A percentile compares a stretch with the other conserved stretches of the same genome.
These are phyloP conservation scores for Trachelus troglodyta DNA, from an alignment of 2,888 invertebrate genomes.

Conservation along the genomic window DNA sequence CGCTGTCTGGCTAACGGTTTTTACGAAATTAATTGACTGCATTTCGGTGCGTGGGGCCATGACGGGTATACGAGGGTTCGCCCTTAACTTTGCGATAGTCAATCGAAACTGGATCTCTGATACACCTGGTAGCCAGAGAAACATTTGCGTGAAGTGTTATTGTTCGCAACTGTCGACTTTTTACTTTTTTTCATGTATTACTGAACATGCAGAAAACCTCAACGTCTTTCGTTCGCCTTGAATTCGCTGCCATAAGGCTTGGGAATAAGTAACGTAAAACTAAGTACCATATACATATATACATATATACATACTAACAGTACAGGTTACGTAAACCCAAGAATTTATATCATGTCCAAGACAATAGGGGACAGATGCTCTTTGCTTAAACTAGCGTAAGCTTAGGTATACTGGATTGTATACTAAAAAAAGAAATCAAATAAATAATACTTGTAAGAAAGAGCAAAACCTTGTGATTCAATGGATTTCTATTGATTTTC, in stretches of 20 bases:
- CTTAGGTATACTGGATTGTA: not conserved
- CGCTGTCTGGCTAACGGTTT: conserved; percentile 1
- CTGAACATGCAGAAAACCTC: not conserved
- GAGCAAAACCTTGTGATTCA: not conserved
- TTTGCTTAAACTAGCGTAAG: not conserved
- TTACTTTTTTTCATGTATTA: not conserved
- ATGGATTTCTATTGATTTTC: not conserved
- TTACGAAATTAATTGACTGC: conserved; percentile 1
- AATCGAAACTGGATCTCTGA: not conserved
- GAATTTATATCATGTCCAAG: not conserved
- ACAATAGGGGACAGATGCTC: not conserved
- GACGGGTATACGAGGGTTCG: not conserved
- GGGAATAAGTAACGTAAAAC: not conserved
- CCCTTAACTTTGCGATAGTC: not conserved
- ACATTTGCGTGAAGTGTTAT: not conserved
- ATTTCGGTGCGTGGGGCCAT: not conserved
- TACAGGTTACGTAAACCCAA: not conserved
- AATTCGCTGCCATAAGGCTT: not conserved
- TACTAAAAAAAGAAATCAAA: not conserved
- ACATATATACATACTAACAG: not conserved
- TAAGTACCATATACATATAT: not conserved
- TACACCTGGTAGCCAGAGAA: not conserved
- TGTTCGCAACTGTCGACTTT: not conserved
- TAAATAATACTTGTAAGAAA: not conserved
- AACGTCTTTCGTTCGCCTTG: not conserved